phyloP scores from a whole-genome alignment of 2,888 invertebrate species.

The Zeuzera pyrina region DNA sequence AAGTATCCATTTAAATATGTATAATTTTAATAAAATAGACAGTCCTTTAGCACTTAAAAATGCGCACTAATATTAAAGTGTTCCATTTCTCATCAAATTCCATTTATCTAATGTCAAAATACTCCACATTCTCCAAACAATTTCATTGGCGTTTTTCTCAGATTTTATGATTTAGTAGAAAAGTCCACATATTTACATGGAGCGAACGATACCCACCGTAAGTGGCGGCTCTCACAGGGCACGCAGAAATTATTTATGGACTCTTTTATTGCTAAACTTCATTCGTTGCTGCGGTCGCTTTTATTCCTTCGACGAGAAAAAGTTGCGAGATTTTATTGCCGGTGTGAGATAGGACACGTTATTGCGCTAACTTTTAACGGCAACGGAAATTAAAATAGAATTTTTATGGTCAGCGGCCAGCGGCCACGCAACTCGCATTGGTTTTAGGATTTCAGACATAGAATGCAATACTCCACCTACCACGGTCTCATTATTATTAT shows the following conservation, averaged over 20 bases:
- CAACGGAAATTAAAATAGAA: slow-evolving; percentile 57
- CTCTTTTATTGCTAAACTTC: slow-evolving; percentile 70
- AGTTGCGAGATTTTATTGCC: slow-evolving; percentile 67
- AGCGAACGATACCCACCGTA: slow-evolving; percentile 32
- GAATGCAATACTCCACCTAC: too few relatives aligned
- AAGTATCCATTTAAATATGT: too few relatives aligned
- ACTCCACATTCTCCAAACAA: too few relatives aligned
- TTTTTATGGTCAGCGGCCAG: slow-evolving; percentile 47
- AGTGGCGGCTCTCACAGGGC: slow-evolving; percentile 56
- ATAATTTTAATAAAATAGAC: too few relatives aligned
- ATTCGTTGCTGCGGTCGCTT: slow-evolving; percentile 68
- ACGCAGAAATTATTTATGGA: slow-evolving; percentile 66
- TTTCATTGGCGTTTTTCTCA: slow-evolving; percentile 18
- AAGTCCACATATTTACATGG: slow-evolving; percentile 38
- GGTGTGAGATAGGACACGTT: slow-evolving; percentile 70
- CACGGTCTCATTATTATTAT: too few relatives aligned
- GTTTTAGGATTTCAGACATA: too few relatives aligned
- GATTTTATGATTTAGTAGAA: slow-evolving; percentile 25
- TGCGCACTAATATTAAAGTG: too few relatives aligned
- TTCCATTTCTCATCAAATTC: too few relatives aligned
- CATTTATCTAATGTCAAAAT: too few relatives aligned
- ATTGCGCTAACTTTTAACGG: slow-evolving; percentile 63
- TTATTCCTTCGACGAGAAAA: slow-evolving; percentile 67
- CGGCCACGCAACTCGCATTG: too few relatives aligned
- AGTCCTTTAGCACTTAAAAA: too few relatives aligned